Percentiles rank a stretch among this genome's conserved stretches.
Conservation (phyloP, 2,888 invertebrate genomes). For the Mellilla xanthometata region DNA sequence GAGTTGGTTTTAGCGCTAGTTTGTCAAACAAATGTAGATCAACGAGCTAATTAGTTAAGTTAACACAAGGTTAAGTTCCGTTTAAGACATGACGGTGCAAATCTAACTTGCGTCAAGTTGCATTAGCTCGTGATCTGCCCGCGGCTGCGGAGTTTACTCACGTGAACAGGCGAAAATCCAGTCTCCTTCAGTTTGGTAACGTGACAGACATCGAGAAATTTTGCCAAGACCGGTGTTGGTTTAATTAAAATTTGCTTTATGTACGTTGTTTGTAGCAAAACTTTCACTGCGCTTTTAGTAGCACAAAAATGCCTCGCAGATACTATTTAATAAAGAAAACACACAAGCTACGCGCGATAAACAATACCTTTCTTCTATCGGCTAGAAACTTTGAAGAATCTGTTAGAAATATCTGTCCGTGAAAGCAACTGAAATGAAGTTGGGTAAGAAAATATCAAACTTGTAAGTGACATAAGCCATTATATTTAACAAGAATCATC, state of each 20-base stretch:
- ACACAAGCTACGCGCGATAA: too few relatives aligned
- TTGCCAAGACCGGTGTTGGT: slow-evolving; percentile 20
- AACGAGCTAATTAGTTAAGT: slow-evolving; percentile 52
- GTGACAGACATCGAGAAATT: slow-evolving; percentile 24
- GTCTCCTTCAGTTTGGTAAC: slow-evolving; percentile 24
- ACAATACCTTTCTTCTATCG: too few relatives aligned
- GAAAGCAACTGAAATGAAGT: too few relatives aligned
- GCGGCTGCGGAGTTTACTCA: slow-evolving; percentile 40
- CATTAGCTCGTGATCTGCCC: slow-evolving; percentile 56
- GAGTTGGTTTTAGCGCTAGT: too few relatives aligned
- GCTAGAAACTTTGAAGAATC: too few relatives aligned
- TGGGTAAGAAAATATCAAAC: too few relatives aligned
- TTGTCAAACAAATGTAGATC: slow-evolving; percentile 44
- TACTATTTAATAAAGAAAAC: too few relatives aligned
- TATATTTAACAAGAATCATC: too few relatives aligned
- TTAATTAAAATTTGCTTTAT: slow-evolving; percentile 30
- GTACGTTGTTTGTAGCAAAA: slow-evolving; percentile 12
- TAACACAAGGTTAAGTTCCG: slow-evolving; percentile 49
- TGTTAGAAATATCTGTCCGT: too few relatives aligned
- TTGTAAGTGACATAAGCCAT: too few relatives aligned
- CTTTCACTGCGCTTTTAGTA: slow-evolving; percentile 18
- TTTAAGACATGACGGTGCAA: slow-evolving; percentile 53
- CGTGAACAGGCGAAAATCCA: slow-evolving; percentile 26
- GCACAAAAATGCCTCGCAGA: too few relatives aligned
- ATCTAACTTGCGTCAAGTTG: slow-evolving; percentile 46